Base-by-base conservation (phyloP, 2,888 invertebrate genomes). In the Barypeithes pellucidus region DNA sequence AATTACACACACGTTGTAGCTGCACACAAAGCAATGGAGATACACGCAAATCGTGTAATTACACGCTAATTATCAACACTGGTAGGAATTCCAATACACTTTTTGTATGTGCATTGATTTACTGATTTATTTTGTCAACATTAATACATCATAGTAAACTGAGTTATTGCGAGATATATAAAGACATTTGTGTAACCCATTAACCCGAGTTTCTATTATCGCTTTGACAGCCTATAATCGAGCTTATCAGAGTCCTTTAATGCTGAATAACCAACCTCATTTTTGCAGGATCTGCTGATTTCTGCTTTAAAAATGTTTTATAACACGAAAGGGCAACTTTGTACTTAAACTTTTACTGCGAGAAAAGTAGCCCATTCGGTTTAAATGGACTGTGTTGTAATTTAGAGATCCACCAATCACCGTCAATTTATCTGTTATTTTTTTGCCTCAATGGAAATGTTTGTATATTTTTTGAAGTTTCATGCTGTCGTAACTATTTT, bases 191-290 rank as follows among this genome's bases (percentile, higher is more conserved):
- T 33, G 7, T 16, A 33, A 14, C 16, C 54, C 54, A 3, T 20
- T 54, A 54, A 9, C 8, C n/a, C 52, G 0, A 54, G 11, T n/a
- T 54, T 54, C 33, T 33, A 54, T 54, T 54, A 54, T 33, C 22
- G 16, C 29, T 54, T 33, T 54, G 22, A 33, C 54, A 33, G 54
- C 33, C 54, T 33, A 54, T 33, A 54, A 54, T 54, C 33, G 33
- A 54, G 54, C 33, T 33, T 33, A 29, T 33, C 7, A 2, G 22
- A 54, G 9, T 33, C 22, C 54, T 54, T 54, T 9, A 24, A 16
- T 54, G 29, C 33, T 2, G 33, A 54, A 54, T 50, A 50, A 50
- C 20, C 47, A 47, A 47, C n/a, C 50, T 20, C 50, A 12, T 50
- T 50, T 50, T 50, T 22, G 1, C 18, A 18, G 20, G 18, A 39